Evolutionary conservation across 2,888 invertebrate species (phyloP), one percentile per base, ranked within the genome.

Genomic region (Brachynemurus nebulosus): DNA sequence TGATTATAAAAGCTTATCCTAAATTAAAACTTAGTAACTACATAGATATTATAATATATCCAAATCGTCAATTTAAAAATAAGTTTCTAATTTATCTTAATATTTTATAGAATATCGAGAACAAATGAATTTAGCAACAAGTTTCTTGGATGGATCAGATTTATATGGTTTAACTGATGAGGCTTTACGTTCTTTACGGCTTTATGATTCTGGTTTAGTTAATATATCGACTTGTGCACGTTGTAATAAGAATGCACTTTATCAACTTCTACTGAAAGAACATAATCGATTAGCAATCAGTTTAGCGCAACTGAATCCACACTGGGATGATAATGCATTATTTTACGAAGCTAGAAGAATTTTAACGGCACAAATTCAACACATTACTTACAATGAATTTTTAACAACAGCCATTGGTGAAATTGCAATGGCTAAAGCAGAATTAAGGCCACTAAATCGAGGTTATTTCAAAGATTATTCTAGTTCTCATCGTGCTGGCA

Each of bases 101-200:
- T 30, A 12, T 35, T 14, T 55, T 57, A 4, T 61, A 82, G 82
- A 76, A 48, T 66, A 73, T 48, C 73, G 90, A 38, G 81, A 89
- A 53, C 86, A 89, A 59, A 82, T 90, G 80, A 90, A 90, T 62
- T 68, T 80, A 47, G 90, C 82, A 0, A 83, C 89, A 0, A 75
- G 84, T 2, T 88, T 83, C 59, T 67, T 91, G 45, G 91, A 91
- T 56, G 90, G 80, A 1, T 86, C 86, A 0, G 80, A 80, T 1
- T 63, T 91, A 42, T 91, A 91, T 59, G 89, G 89, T 9, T 76
- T 72, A 48, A 83, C 81, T 0, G 78, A 80, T 42, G 76, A 79
- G 48, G 78, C 80, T 51, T 67, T 83, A 2, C 72, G 81, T 40
- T 72, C 73, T 1, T 59, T 88, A 4, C 68, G 88, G 20, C 76